Conservation (phyloP, 2,888 invertebrate genomes). For the Dysmachus trigonus region DNA sequence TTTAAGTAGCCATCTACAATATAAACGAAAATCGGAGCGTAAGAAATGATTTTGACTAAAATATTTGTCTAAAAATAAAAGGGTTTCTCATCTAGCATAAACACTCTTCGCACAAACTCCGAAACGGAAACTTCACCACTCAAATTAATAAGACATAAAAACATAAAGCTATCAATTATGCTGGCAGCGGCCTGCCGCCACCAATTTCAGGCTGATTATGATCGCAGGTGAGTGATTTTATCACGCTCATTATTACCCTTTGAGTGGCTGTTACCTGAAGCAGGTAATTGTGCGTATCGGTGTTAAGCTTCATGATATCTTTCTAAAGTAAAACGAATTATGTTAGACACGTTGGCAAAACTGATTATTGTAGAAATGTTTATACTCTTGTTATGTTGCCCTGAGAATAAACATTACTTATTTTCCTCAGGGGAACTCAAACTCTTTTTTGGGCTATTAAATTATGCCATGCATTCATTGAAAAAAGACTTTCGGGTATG, state of each 20-base stretch:
- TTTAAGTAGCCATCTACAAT: not conserved
- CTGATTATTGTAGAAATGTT: not conserved
- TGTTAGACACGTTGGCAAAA: not conserved
- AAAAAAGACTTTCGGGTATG: not conserved
- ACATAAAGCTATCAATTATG: not conserved
- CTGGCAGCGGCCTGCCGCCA: not conserved
- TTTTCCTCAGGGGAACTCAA: not conserved
- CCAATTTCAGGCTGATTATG: not conserved
- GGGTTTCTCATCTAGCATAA: not conserved
- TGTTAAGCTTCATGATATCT: not conserved
- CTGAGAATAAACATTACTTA: not conserved
- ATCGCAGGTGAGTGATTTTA: not conserved
- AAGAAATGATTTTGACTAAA: not conserved
- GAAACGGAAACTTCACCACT: not conserved
- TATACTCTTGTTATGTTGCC: not conserved
- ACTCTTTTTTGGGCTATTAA: not conserved
- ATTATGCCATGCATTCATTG: not conserved
- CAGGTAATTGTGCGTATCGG: not conserved
- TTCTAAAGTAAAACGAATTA: not conserved
- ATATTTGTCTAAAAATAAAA: not conserved
- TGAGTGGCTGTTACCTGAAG: not conserved
- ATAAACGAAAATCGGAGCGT: not conserved
- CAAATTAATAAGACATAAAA: not conserved
- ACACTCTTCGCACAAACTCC: not conserved
- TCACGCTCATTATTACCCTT: not conserved